These are phyloP conservation scores for Oryzias dopingdopingensis DNA, from an alignment of 2,797 vertebrate genomes.

Conservation along the genomic window DNA sequence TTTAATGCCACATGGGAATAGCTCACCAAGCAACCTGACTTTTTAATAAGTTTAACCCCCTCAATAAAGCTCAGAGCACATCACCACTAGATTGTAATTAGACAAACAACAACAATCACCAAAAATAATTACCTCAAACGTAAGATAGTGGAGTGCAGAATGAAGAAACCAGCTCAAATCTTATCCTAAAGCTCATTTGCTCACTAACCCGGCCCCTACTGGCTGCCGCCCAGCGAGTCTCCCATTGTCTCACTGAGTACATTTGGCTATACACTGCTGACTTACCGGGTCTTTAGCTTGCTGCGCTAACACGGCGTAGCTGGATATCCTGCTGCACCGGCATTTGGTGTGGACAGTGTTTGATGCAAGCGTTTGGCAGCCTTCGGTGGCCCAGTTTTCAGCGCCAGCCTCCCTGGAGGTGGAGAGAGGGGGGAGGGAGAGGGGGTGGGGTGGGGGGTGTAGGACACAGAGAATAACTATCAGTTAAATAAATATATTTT, in stretches of 20 bases:
- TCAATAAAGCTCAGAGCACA: slow-evolving; percentile 13
- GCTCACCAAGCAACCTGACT: slow-evolving; percentile 20
- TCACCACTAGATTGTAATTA: slow-evolving; percentile 32
- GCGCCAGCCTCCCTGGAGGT: slow-evolving; percentile 88
- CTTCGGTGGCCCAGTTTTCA: slow-evolving; percentile 94
- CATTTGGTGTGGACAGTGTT: slow-evolving; percentile 94
- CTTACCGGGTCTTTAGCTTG: slow-evolving; percentile 95
- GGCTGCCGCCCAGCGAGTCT: slow-evolving; percentile 22
- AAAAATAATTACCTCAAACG: slow-evolving; percentile 4
- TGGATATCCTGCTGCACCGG: slow-evolving; percentile 94
- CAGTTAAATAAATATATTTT: slow-evolving; percentile 27
- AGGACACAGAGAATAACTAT: slow-evolving; percentile 41
- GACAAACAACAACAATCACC: slow-evolving; percentile 18
- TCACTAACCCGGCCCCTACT: slow-evolving; percentile 34
- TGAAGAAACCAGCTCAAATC: slow-evolving; percentile 7
- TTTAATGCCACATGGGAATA: slow-evolving; percentile 8
- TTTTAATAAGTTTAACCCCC: slow-evolving; percentile 22
- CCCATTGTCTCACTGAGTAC: slow-evolving; percentile 23
- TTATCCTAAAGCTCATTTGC: slow-evolving; percentile 8
- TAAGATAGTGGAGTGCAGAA: too few relatives aligned
- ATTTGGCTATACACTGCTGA: slow-evolving; percentile 47
- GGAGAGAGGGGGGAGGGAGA: slow-evolving; percentile 36
- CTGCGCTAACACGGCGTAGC: slow-evolving; percentile 93
- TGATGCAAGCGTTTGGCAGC: slow-evolving; percentile 93
- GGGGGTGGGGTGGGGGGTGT: slow-evolving; percentile 24